These are phyloP conservation scores for Pantherophis guttatus DNA, from an alignment of 2,113 vertebrate species.

Conservation along the genomic window DNA sequence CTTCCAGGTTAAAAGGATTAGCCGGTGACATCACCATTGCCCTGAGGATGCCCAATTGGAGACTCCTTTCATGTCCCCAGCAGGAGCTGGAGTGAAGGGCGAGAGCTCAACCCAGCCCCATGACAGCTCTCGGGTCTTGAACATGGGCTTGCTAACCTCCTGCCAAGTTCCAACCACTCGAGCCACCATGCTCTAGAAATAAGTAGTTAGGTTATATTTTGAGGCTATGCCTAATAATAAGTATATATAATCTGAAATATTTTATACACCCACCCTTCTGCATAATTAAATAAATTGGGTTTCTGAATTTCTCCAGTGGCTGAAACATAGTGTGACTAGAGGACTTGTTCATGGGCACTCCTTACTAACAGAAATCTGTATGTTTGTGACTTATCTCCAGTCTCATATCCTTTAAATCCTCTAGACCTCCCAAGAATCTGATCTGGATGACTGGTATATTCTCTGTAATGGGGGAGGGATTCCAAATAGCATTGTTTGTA, in stretches of 20 bases:
- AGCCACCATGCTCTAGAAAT: neutral
- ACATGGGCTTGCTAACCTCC: neutral
- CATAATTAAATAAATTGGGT: neutral
- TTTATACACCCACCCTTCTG: neutral
- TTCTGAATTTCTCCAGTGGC: neutral
- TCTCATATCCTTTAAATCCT: neutral
- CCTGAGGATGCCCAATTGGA: neutral
- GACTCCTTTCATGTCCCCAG: neutral
- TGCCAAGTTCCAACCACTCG: neutral
- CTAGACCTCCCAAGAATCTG: neutral
- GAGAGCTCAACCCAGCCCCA: neutral
- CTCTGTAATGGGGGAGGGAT: neutral
- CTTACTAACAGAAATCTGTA: neutral
- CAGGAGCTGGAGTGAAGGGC: neutral
- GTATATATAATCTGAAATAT: neutral
- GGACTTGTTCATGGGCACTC: neutral
- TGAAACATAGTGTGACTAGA: neutral
- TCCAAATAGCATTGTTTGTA: neutral
- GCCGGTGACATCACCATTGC: neutral
- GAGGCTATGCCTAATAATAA: neutral
- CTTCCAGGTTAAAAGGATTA: neutral
- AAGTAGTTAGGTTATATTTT: neutral
- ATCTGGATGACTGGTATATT: neutral
- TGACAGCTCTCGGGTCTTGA: neutral
- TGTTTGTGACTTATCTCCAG: neutral